Evolutionary conservation across 1,140 invertebrate genomes (phyloP).

Genomic region (Micrasema minimum): DNA sequence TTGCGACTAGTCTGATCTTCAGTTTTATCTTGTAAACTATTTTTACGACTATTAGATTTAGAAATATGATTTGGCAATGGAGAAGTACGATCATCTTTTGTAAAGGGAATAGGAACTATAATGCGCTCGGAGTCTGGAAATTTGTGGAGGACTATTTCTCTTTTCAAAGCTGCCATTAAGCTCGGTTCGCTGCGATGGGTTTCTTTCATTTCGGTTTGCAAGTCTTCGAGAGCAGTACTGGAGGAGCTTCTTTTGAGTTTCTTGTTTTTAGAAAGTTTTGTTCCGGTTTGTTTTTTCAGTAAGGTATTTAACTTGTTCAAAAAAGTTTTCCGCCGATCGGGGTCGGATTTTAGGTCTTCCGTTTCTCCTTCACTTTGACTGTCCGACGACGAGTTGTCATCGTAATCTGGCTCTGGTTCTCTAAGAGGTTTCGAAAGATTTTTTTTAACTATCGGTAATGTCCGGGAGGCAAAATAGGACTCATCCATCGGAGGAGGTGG

Average conservation of each 20-base stretch:
- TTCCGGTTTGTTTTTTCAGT: conserved; percentile 15
- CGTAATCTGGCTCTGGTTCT: conserved; percentile 28
- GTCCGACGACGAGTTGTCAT: not conserved
- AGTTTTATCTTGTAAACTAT: not conserved
- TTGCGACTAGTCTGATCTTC: not conserved
- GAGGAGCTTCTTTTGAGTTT: conserved; percentile 22
- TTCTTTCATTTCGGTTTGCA: conserved; percentile 1
- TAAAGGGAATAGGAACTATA: not conserved
- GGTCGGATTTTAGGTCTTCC: conserved; percentile 17
- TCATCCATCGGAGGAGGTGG: conserved; percentile 46
- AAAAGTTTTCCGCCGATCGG: conserved; percentile 9
- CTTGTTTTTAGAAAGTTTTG: not conserved
- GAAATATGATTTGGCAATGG: not conserved
- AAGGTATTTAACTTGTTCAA: conserved; percentile 36
- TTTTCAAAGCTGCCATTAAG: conserved; percentile 17
- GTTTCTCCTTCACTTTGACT: not conserved
- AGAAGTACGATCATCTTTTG: not conserved
- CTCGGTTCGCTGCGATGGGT: conserved; percentile 29
- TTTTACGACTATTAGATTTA: not conserved
- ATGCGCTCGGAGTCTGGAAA: not conserved
- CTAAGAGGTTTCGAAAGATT: not conserved
- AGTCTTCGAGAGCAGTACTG: conserved; percentile 7
- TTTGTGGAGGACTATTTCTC: conserved; percentile 3
- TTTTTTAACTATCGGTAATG: not conserved
- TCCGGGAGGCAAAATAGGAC: conserved; percentile 27